A percentile compares a stretch with the other conserved stretches of the same genome.
Conservation (phyloP, 1,140 invertebrate species). For the Drosophila sproati region DNA sequence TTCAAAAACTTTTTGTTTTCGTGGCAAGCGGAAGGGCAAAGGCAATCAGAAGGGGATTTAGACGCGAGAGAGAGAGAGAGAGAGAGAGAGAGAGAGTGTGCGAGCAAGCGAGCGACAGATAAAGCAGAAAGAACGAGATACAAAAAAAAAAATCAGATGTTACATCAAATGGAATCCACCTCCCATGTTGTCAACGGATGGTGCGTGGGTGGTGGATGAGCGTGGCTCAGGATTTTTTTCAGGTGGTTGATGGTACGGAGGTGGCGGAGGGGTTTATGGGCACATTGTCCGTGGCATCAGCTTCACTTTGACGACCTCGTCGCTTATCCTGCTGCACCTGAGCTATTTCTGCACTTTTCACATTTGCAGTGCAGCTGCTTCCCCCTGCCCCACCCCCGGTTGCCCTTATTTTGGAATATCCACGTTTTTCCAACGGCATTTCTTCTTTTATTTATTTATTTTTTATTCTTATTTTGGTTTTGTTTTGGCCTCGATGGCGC, state of each 20-base stretch:
- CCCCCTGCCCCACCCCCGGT: not conserved
- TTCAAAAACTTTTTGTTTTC: constrained; percentile 51
- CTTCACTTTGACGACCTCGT: constrained; percentile 66
- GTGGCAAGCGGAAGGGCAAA: not conserved
- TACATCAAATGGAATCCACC: constrained; percentile 28
- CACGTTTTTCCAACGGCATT: constrained; percentile 45
- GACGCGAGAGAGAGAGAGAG: constrained; percentile 15
- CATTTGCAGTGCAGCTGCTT: constrained; percentile 58
- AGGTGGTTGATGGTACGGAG: not conserved
- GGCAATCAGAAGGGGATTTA: not conserved
- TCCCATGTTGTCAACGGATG: constrained; percentile 1
- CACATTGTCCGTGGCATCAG: constrained; percentile 30
- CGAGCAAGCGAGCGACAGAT: not conserved
- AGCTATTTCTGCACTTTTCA: constrained; percentile 80
- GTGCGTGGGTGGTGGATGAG: not conserved
- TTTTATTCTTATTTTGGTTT: constrained; percentile 9
- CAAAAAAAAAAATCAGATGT: constrained; percentile 45
- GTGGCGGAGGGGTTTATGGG: not conserved
- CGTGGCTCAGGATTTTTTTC: too few relatives aligned
- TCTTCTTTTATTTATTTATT: constrained; percentile 27
- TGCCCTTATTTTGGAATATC: constrained; percentile 31
- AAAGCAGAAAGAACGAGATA: not conserved
- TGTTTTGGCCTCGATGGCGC: constrained; percentile 64
- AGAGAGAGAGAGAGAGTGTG: constrained; percentile 7
- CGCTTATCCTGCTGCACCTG: constrained; percentile 74